A percentile compares a stretch with the other conserved stretches of the same genome.
phyloP scores from a whole-genome alignment of 2,888 invertebrate genomes.

The Caenorhabditis japonica region DNA sequence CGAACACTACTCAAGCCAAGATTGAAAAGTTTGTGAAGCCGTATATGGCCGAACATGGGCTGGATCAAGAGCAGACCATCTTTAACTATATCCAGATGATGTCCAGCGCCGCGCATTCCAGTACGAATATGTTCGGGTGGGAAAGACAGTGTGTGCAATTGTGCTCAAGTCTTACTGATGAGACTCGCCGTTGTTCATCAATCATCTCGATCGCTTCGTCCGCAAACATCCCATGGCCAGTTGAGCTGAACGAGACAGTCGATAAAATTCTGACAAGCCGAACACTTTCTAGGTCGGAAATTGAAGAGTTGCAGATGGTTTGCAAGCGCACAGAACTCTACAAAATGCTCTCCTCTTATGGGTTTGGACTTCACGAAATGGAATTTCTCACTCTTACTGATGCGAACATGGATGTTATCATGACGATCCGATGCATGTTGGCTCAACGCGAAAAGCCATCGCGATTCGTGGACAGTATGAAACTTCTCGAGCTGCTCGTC shows the following conservation, averaged over 20 bases:
- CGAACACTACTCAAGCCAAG: conserved; percentile 51
- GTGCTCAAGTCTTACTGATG: conserved; percentile 59
- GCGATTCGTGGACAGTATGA: conserved; percentile 42
- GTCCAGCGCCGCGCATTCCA: conserved; percentile 27
- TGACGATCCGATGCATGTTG: conserved; percentile 41
- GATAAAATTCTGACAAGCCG: conserved; percentile 38
- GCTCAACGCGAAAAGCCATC: conserved; percentile 34
- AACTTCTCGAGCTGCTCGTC: conserved; percentile 31
- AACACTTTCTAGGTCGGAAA: conserved; percentile 25
- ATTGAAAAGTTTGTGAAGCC: conserved; percentile 65
- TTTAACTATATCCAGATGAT: conserved; percentile 62
- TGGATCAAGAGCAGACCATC: conserved; percentile 64
- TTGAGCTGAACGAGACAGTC: conserved; percentile 57
- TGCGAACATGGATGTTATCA: conserved; percentile 21
- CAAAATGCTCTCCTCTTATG: conserved; percentile 53
- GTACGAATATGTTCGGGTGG: conserved; percentile 49
- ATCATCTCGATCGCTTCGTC: conserved; percentile 62
- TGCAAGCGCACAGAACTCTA: conserved; percentile 61
- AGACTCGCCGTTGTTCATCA: conserved; percentile 58
- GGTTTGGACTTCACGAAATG: conserved; percentile 21
- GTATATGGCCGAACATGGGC: conserved; percentile 63
- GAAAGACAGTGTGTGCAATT: conserved; percentile 65
- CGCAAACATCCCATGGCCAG: conserved; percentile 63
- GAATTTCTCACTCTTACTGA: conserved; percentile 20
- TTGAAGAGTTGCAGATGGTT: conserved; percentile 54